Evolutionary conservation across 2,113 vertebrate genomes (phyloP), one percentile per base, ranked within the genome.

Genomic region (Notothenia coriiceps): DNA sequence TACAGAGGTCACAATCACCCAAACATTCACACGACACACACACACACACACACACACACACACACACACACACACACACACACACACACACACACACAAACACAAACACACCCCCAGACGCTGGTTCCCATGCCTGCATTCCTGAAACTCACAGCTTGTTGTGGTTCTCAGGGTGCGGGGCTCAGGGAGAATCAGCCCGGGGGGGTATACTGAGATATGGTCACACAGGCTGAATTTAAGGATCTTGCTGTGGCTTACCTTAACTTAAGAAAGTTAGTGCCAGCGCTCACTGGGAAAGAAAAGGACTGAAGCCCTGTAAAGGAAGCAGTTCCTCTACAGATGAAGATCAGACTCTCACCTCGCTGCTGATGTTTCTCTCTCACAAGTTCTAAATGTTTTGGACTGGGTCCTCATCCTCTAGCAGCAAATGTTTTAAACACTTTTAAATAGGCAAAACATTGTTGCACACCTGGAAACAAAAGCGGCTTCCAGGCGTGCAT

Each of bases 51-150:
- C 2, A 52, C 7, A 61, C 25, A 55, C 5, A 2, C 25, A 43
- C 64, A 49, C 35, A 17, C 74, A 61, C 67, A 57, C 35, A 50
- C 20, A 59, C 61, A 61, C 13, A 40, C 2, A 52, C 7, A 61
- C 25, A 55, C 5, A 1, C 25, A 3, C 29, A 3, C 29, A 29
- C 74, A 61, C 67, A 57, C 35, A 50, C 20, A 59, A 55, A 61
- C 13, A 40, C 2, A 52, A 5, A 61, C 25, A 55, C 5, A 1
- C 25, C 3, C 29, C 3, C 29, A 29, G 3, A 29, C 3, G 29
- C 25, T 50, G 51, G 50, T 85, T 82, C 76, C 81, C 84, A 90
- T 78, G 77, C 68, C 73, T 66, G 73, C 86, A 85, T 88, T 91
- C 85, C 73, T 84, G 74, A 72, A 70, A 44, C 59, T 59, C 46